These are phyloP conservation scores for western clawed frog (Xenopus tropicalis) DNA, from an alignment of 2,113 vertebrate species.

Conservation along the genomic window DNA sequence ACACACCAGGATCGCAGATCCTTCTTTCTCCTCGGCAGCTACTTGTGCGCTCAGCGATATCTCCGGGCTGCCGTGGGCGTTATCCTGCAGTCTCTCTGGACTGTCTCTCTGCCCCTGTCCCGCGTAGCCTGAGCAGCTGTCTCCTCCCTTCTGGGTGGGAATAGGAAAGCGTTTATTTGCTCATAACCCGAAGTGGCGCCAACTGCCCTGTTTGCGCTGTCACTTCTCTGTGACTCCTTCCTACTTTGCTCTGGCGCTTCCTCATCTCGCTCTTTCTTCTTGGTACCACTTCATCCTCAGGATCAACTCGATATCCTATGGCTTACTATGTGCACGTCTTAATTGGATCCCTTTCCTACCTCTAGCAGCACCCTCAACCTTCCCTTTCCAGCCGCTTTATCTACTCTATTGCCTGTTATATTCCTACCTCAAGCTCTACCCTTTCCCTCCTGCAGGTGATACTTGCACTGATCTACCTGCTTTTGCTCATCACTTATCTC, in stretches of 20 bases:
- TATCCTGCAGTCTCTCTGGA: neutral
- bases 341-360: neutral
- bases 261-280: too few species aligned
- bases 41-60: neutral
- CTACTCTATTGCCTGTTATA: neutral
- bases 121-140: neutral
- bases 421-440: neutral
- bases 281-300: too few species aligned
- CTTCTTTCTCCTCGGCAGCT: neutral
- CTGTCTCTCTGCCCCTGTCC: slow-evolving; percentile 1
- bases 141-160: slow-evolving; percentile 39
- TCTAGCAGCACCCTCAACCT: neutral
- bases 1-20: neutral
- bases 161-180: neutral
- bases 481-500: too few species aligned
- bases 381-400: neutral
- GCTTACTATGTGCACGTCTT: too few species aligned
- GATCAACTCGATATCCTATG: too few species aligned
- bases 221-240: too few species aligned
- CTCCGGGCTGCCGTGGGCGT: neutral
- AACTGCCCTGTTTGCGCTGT: too few species aligned
- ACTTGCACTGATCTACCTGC: too few species aligned
- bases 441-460: neutral
- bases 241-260: too few species aligned
- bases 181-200: too few species aligned